phyloP scores from a whole-genome alignment of 2,888 invertebrate species.

The Chrysolina americana region DNA sequence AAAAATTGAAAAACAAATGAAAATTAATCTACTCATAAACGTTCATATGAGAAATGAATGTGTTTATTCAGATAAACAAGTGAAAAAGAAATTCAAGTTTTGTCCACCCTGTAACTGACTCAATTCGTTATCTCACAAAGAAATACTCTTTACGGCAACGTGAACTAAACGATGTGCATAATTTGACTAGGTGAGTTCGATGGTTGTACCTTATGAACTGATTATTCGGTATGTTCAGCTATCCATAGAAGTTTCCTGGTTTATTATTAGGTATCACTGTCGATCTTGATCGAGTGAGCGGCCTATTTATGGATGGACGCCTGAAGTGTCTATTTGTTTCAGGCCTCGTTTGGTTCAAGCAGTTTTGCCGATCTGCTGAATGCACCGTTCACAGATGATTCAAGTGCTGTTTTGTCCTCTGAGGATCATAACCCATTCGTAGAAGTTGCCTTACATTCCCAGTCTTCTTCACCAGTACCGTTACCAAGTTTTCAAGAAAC shows the following conservation, averaged over 20 bases:
- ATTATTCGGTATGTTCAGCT: conserved; percentile 29
- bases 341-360: conserved; percentile 84
- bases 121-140: too few relatives aligned
- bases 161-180: conserved; percentile 5
- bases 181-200: not conserved
- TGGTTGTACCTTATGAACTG: not conserved
- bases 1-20: too few relatives aligned
- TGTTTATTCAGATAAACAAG: too few relatives aligned
- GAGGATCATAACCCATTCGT: conserved; percentile 84
- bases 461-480: conserved; percentile 70
- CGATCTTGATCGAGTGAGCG: conserved; percentile 38
- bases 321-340: conserved; percentile 58
- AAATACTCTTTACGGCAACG: too few relatives aligned
- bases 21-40: too few relatives aligned
- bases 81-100: too few relatives aligned
- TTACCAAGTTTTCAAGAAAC: conserved; percentile 92
- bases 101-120: too few relatives aligned
- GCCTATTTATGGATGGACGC: conserved; percentile 44
- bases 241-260: conserved; percentile 35
- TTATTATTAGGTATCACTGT: conserved; percentile 44
- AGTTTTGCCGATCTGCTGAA: conserved; percentile 85
- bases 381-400: conserved; percentile 82
- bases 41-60: too few relatives aligned
- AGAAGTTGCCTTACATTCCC: conserved; percentile 73
- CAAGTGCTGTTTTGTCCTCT: conserved; percentile 75